These are phyloP conservation scores for Drosophila mauritiana DNA, from an alignment of 1,140 invertebrate genomes.

Conservation along the genomic window DNA sequence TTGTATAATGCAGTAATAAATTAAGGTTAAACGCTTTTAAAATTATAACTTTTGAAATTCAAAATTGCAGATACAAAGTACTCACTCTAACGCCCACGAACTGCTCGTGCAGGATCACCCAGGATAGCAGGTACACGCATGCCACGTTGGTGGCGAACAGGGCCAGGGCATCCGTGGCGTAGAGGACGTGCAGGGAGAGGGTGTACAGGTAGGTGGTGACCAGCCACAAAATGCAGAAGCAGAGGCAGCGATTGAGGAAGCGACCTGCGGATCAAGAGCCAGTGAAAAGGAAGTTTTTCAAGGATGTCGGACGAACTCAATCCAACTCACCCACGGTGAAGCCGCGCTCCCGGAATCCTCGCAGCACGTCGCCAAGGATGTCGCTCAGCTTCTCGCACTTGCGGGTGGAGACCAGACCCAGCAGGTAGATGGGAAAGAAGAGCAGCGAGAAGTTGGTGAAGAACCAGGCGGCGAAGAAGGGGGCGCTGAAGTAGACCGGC, in stretches of 20 bases:
- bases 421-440: slow-evolving; percentile 95
- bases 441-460: slow-evolving; percentile 96
- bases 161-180: slow-evolving; percentile 96
- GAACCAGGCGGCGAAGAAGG: slow-evolving; percentile 97
- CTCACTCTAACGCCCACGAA: slow-evolving; percentile 96
- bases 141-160: slow-evolving; percentile 97
- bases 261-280: slow-evolving; percentile 86
- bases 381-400: slow-evolving; percentile 91
- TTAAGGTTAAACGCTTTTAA: no score
- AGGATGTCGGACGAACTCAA: background rate
- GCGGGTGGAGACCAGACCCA: slow-evolving; percentile 89
- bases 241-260: slow-evolving; percentile 92
- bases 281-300: no score
- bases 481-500: slow-evolving; percentile 88
- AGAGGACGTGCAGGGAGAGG: slow-evolving; percentile 92
- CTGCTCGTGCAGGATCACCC: slow-evolving; percentile 98
- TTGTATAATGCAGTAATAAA: no score
- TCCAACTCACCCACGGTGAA: slow-evolving; percentile 90
- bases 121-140: slow-evolving; percentile 96
- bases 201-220: slow-evolving; percentile 97
- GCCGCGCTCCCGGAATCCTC: slow-evolving; percentile 93
- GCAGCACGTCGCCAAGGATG: slow-evolving; percentile 91
- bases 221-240: slow-evolving; percentile 96
- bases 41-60: background rate
- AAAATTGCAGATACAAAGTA: background rate